A percentile compares a stretch with the other conserved stretches of the same genome.
These are phyloP conservation scores for Dione juno DNA, from an alignment of 2,888 invertebrate genomes.

Conservation along the genomic window DNA sequence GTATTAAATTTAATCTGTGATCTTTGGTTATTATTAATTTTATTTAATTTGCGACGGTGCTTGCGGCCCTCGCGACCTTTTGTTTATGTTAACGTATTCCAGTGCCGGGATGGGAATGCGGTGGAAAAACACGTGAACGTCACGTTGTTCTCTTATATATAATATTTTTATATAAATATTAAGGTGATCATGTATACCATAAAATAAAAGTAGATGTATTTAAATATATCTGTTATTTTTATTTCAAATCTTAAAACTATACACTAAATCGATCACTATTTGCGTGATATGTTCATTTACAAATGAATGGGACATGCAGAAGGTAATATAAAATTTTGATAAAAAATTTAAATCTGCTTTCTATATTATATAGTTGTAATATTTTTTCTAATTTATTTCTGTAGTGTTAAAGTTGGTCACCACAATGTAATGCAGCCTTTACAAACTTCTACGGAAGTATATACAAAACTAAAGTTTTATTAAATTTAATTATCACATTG, in stretches of 20 bases:
- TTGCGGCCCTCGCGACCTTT: conserved; percentile 10
- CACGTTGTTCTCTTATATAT: not conserved
- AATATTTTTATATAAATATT: conserved; percentile 19
- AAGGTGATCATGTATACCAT: conserved; percentile 15
- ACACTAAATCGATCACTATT: conserved; percentile 2
- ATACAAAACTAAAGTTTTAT: conserved; percentile 11
- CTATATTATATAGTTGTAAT: not conserved
- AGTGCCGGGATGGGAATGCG: too few relatives aligned
- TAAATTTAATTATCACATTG: conserved; percentile 25
- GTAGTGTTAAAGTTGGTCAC: conserved; percentile 1
- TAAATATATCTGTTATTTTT: conserved; percentile 23
- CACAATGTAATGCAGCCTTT: not conserved
- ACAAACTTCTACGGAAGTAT: conserved; percentile 2
- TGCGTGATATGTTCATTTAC: conserved; percentile 22
- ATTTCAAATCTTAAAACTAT: conserved; percentile 14
- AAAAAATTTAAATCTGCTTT: conserved; percentile 10
- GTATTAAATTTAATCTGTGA: conserved; percentile 20
- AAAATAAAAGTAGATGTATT: conserved; percentile 18
- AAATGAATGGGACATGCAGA: not conserved
- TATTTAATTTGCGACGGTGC: conserved; percentile 12
- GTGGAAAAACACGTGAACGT: not conserved
- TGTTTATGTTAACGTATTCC: conserved; percentile 9
- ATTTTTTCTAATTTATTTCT: not conserved
- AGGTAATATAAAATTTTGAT: not conserved
- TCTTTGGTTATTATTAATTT: conserved; percentile 25